Conservation (phyloP, 2,113 vertebrate species). For the Poecile atricapillus region DNA sequence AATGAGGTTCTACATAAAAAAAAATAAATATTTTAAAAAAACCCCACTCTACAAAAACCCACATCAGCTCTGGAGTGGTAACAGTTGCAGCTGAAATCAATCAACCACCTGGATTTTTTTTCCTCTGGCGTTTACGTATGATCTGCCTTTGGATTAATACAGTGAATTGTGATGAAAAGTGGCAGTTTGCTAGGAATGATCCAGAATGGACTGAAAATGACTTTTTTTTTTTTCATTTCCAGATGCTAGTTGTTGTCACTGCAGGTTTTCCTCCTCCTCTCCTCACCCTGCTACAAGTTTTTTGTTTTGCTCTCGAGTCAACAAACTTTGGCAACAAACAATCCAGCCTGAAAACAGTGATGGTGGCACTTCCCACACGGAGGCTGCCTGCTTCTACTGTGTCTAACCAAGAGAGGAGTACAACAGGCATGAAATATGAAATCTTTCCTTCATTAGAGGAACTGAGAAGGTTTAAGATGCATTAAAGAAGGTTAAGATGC, state of each 20-base stretch:
- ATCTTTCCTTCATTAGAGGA: neutral
- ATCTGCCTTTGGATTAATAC: neutral
- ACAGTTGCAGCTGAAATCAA: neutral
- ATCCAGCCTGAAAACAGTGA: neutral
- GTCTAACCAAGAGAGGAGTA: neutral
- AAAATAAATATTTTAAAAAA: neutral
- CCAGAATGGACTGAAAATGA: neutral
- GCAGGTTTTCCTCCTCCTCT: neutral
- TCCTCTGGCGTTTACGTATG: neutral
- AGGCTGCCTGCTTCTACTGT: neutral
- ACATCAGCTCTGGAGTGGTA: neutral
- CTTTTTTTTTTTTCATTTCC: neutral
- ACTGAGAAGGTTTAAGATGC: neutral
- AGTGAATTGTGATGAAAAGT: neutral
- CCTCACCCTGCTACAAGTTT: neutral
- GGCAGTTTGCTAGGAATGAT: neutral
- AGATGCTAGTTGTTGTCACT: neutral
- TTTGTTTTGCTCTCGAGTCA: neutral
- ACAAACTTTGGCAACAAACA: neutral
- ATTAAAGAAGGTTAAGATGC: neutral
- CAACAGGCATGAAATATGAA: neutral
- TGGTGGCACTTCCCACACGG: neutral
- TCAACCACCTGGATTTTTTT: neutral
- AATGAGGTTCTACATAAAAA: too few relatives aligned
- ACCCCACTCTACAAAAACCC: accelerated